phyloP scores from a whole-genome alignment of 2,888 invertebrate species.

The Hypolimnas misippus region DNA sequence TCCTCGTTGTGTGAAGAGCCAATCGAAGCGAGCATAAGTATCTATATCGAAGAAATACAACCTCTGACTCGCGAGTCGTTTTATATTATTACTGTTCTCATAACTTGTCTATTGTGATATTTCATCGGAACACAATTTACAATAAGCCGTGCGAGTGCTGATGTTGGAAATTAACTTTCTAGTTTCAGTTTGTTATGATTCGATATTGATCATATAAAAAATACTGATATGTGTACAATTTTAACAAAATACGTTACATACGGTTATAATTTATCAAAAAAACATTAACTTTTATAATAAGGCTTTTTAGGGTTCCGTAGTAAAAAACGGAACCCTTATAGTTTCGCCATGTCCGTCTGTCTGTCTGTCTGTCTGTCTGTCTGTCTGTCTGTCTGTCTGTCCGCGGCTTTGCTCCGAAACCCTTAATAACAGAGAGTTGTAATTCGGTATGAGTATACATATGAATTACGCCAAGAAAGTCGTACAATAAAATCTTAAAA shows the following conservation, averaged over 20 bases:
- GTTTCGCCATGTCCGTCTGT: too few species aligned
- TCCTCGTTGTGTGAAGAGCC: conserved; percentile 30
- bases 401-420: too few species aligned
- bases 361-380: too few species aligned
- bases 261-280: not conserved
- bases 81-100: conserved; percentile 22
- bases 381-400: too few species aligned
- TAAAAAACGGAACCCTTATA: too few species aligned
- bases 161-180: conserved; percentile 11
- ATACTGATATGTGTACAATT: not conserved
- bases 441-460: too few species aligned
- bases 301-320: too few species aligned
- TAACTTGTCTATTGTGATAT: conserved; percentile 24
- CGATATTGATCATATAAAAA: not conserved
- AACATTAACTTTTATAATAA: not conserved
- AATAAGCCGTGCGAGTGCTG: conserved; percentile 18
- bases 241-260: not conserved
- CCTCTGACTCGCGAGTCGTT: conserved; percentile 21
- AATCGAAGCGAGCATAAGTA: conserved; percentile 35
- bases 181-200: conserved; percentile 5
- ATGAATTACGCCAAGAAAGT: too few species aligned
- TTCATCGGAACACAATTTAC: conserved; percentile 18
- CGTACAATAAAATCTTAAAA: too few species aligned
- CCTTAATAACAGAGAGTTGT: too few species aligned
- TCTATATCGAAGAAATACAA: conserved; percentile 28